These are phyloP conservation scores for Manis javanica DNA, from an alignment of 2,797 vertebrate genomes.

Conservation along the genomic window DNA sequence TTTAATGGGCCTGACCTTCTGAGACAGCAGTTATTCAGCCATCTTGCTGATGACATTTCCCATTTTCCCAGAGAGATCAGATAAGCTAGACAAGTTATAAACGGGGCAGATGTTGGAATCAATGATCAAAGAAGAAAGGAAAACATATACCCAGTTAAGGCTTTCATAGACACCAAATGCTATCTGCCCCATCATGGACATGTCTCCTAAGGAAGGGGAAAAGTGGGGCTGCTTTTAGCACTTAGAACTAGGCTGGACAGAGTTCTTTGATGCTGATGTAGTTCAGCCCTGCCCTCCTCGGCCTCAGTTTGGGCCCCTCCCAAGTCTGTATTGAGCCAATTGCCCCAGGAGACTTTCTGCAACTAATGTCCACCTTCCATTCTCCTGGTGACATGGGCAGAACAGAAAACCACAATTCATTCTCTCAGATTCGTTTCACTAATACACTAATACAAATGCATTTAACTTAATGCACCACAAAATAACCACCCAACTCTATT, in stretches of 20 bases:
- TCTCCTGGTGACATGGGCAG: rapidly evolving
- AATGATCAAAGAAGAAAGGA: background rate
- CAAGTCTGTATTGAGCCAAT: background rate
- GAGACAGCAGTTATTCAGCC: background rate
- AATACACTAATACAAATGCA: no score
- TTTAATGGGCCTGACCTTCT: background rate
- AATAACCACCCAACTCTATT: background rate
- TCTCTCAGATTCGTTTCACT: background rate
- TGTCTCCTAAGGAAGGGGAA: background rate
- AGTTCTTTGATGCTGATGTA: no score
- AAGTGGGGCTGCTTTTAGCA: background rate
- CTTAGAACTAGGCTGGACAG: background rate
- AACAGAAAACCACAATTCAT: background rate
- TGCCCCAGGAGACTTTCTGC: background rate
- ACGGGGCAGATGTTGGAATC: background rate
- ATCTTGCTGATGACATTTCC: background rate
- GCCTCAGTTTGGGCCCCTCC: no score
- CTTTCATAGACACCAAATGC: no score
- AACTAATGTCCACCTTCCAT: background rate
- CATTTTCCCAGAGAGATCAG: background rate
- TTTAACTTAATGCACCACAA: background rate
- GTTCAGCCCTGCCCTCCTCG: no score
- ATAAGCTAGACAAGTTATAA: background rate
- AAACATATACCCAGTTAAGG: background rate
- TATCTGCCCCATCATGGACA: background rate